phyloP scores from a whole-genome alignment of 1,140 invertebrate genomes.

The Brachionus sp. region DNA sequence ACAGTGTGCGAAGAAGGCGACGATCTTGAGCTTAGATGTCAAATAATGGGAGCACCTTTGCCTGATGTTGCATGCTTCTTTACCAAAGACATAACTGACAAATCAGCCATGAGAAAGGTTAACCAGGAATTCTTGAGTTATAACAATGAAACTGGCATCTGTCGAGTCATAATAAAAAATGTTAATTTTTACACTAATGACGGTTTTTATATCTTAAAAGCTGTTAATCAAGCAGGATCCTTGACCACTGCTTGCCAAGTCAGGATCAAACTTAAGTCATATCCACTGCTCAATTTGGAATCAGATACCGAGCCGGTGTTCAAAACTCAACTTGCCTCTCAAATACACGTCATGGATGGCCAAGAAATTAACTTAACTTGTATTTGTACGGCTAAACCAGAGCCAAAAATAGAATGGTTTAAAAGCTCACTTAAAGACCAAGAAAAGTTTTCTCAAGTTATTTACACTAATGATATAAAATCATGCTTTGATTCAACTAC shows the following conservation, averaged over 20 bases:
- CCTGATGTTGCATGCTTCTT: slow-evolving; percentile 27
- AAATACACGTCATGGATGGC: slow-evolving; percentile 23
- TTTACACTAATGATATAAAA: slow-evolving; percentile 37
- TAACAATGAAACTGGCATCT: slow-evolving; percentile 31
- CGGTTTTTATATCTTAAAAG: slow-evolving; percentile 24
- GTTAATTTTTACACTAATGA: not conserved
- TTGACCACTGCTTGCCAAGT: slow-evolving; percentile 33
- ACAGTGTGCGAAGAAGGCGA: slow-evolving; percentile 28
- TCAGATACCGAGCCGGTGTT: not conserved
- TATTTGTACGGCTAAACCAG: slow-evolving; percentile 5
- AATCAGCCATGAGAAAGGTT: not conserved
- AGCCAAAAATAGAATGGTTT: slow-evolving; percentile 41
- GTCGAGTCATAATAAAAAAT: not conserved
- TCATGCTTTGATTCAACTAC: slow-evolving; percentile 18
- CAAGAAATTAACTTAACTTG: slow-evolving; percentile 38
- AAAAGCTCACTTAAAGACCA: not conserved
- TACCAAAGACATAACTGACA: slow-evolving; percentile 38
- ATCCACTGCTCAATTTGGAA: slow-evolving; percentile 21
- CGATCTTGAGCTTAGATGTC: slow-evolving; percentile 39
- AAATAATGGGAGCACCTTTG: slow-evolving; percentile 43
- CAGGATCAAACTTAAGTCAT: slow-evolving; percentile 12
- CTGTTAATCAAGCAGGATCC: slow-evolving; percentile 18
- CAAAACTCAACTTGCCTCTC: not conserved
- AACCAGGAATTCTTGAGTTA: not conserved
- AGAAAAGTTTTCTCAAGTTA: not conserved